phyloP scores from a whole-genome alignment of 2,888 invertebrate species.

The Artemia sinica region DNA sequence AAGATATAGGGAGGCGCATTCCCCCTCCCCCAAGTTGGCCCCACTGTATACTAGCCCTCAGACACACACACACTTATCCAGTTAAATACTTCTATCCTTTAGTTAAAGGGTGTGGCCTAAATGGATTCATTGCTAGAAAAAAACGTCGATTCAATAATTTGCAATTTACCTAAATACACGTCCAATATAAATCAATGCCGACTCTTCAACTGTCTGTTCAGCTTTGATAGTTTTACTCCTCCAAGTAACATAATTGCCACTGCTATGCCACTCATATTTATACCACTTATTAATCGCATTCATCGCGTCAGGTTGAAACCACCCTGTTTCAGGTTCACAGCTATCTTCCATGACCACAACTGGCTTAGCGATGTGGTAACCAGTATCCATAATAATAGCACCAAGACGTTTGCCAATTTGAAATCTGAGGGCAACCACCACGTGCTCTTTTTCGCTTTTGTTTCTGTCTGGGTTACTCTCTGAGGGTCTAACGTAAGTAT shows the following conservation, averaged over 20 bases:
- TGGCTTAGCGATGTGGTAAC: conserved; percentile 70
- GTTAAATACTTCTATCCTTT: no score
- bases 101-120: no score
- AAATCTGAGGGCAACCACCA: conserved; percentile 53
- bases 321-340: conserved; percentile 64
- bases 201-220: conserved; percentile 40
- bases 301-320: conserved; percentile 13
- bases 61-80: no score
- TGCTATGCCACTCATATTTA: conserved; percentile 52
- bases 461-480: conserved; percentile 29
- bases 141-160: conserved; percentile 29
- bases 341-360: conserved; percentile 72
- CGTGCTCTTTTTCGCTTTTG: conserved; percentile 67
- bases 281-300: conserved; percentile 35
- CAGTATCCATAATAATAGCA: conserved; percentile 66
- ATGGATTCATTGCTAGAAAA: no score
- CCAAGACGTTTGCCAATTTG: conserved; percentile 53
- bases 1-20: no score
- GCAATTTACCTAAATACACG: conserved; percentile 42
- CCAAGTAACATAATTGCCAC: conserved; percentile 68
- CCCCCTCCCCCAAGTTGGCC: no score
- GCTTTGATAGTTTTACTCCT: conserved; percentile 49
- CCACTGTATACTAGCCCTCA: no score
- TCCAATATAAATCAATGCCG: conserved; percentile 53
- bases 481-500: conserved; percentile 32